phyloP scores from a whole-genome alignment of 2,888 invertebrate genomes.

The Thyatira batis region DNA sequence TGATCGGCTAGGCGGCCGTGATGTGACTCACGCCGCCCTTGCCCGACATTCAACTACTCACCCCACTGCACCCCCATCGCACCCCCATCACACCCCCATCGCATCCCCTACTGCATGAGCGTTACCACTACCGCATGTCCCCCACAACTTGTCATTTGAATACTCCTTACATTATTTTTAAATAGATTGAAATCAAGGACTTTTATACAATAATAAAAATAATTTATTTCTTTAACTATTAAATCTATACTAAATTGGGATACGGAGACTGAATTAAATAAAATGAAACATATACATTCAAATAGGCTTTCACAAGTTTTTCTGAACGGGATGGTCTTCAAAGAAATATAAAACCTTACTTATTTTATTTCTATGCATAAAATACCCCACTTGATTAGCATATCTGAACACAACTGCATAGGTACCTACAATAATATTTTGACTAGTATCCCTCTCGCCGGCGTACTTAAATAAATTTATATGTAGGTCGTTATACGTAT shows the following conservation, averaged over 20 bases:
- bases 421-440: not conserved
- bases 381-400: no score
- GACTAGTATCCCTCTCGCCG: not conserved
- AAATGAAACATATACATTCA: no score
- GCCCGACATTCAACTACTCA: constrained; percentile 78
- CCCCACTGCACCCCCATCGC: constrained; percentile 40
- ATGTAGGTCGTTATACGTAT: not conserved
- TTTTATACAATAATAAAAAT: no score
- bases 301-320: no score
- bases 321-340: no score
- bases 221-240: no score
- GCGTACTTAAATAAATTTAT: not conserved
- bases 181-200: no score
- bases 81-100: constrained; percentile 33
- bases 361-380: no score
- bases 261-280: no score
- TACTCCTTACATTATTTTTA: no score
- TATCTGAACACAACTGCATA: not conserved
- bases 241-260: no score
- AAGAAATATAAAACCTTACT: no score
- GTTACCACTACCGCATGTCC: not conserved
- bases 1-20: constrained; percentile 52
- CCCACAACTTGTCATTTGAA: not conserved
- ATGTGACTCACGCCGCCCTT: constrained; percentile 81
- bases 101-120: constrained; percentile 45